Evolutionary conservation across 2,113 vertebrate genomes (phyloP).

Genomic region (Vulpes lagopus): DNA sequence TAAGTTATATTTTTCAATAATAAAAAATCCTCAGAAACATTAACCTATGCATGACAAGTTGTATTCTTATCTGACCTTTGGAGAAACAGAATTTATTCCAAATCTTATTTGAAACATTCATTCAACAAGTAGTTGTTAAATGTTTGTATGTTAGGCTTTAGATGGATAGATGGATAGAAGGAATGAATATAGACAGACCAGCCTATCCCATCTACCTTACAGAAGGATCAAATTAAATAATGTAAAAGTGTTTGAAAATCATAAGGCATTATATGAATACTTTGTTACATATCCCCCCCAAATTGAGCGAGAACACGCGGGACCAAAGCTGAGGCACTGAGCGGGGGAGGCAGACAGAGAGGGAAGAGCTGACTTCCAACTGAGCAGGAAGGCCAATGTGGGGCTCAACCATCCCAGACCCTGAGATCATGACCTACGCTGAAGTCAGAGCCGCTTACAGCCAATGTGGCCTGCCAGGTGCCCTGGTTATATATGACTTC

Average conservation of each 20-base stretch:
- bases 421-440: no score
- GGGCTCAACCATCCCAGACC: no score
- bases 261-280: neutral
- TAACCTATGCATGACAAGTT: neutral
- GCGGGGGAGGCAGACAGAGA: no score
- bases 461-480: no score
- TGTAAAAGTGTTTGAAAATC: conserved; percentile 19
- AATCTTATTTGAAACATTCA: conserved; percentile 49
- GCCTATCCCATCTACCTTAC: neutral
- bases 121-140: conserved; percentile 13
- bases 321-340: no score
- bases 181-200: neutral
- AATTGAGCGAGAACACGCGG: no score
- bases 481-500: no score
- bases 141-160: neutral
- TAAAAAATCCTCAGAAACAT: neutral
- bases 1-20: neutral
- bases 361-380: no score
- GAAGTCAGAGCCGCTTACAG: no score
- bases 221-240: conserved; percentile 31
- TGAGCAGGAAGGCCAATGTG: no score
- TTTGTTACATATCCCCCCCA: neutral
- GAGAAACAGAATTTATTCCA: conserved; percentile 32
- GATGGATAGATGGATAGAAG: neutral
- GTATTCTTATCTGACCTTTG: neutral